Percentiles rank a stretch among this genome's conserved stretches.
Evolutionary conservation across 1,140 invertebrate species (phyloP).

Genomic region (Odontomachus brunneus): DNA sequence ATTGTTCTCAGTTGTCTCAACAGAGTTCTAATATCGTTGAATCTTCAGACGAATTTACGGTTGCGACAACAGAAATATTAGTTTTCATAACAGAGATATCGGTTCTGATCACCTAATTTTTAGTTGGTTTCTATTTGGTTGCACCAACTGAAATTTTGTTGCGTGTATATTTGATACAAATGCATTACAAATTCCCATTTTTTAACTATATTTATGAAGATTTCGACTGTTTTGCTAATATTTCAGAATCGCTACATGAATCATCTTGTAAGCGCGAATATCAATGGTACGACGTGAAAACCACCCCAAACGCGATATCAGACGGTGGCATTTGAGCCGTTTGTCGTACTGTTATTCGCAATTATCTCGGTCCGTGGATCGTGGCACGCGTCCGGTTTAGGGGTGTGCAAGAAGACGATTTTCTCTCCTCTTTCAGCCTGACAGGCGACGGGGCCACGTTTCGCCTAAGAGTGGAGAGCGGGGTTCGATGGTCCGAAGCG

Average conservation of each 20-base stretch:
- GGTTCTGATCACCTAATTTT: too few species aligned
- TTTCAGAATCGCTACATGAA: neutral
- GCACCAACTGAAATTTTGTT: too few species aligned
- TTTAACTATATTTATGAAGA: neutral
- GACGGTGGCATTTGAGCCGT: constrained; percentile 79
- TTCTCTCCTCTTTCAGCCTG: constrained; percentile 25
- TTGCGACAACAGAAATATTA: too few species aligned
- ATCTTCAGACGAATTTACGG: too few species aligned
- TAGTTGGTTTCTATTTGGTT: too few species aligned
- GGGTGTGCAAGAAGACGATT: constrained; percentile 66
- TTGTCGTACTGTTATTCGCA: constrained; percentile 85
- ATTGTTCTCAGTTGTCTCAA: too few species aligned
- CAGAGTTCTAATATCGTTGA: too few species aligned
- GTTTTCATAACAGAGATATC: too few species aligned
- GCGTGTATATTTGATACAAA: neutral
- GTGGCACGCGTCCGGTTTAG: constrained; percentile 81
- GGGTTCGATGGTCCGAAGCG: constrained; percentile 81
- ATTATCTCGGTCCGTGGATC: constrained; percentile 83
- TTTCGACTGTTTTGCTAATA: neutral
- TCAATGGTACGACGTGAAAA: constrained; percentile 35
- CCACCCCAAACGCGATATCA: constrained; percentile 71
- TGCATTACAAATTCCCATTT: neutral
- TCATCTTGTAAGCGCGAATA: neutral
- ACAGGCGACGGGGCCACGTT: constrained; percentile 47
- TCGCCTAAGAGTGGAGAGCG: constrained; percentile 65